Percentiles rank a stretch among this genome's conserved stretches.
These are phyloP conservation scores for Drosophila rellima DNA, from an alignment of 2,888 invertebrate species.

Conservation along the genomic window DNA sequence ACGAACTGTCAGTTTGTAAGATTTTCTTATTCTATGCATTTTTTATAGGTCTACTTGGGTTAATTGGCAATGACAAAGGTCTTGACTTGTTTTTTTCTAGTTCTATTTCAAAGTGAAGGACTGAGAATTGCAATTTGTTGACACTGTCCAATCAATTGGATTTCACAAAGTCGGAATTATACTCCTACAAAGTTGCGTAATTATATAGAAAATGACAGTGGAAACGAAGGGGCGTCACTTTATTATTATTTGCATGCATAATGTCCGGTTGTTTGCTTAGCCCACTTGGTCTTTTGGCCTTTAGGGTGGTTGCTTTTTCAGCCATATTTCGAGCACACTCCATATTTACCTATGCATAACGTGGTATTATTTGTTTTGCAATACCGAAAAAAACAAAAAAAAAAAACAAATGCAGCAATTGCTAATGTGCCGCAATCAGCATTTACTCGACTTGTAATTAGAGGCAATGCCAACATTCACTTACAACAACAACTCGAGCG, in stretches of 20 bases:
- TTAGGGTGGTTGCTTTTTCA: slow-evolving; percentile 27
- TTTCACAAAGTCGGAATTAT: slow-evolving; percentile 8
- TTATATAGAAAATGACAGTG: slow-evolving; percentile 50
- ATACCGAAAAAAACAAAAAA: slow-evolving; percentile 3
- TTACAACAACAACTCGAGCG: slow-evolving; percentile 4
- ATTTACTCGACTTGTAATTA: slow-evolving; percentile 47
- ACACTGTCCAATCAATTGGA: slow-evolving; percentile 38
- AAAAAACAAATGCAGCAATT: slow-evolving; percentile 35
- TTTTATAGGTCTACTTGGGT: slow-evolving; percentile 34
- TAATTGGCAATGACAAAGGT: slow-evolving; percentile 79
- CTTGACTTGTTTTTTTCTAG: slow-evolving; percentile 48
- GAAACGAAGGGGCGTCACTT: slow-evolving; percentile 38
- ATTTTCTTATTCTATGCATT: slow-evolving; percentile 14
- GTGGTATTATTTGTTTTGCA: slow-evolving; percentile 57
- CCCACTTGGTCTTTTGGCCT: slow-evolving; percentile 4
- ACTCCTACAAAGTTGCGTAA: slow-evolving; percentile 28
- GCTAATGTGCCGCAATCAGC: slow-evolving; percentile 67
- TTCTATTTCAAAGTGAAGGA: background rate
- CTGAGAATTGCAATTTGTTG: slow-evolving; percentile 49
- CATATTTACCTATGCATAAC: slow-evolving; percentile 41
- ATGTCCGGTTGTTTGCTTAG: slow-evolving; percentile 35
- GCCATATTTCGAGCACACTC: slow-evolving; percentile 28
- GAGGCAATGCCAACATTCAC: slow-evolving; percentile 19
- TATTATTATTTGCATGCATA: slow-evolving; percentile 50
- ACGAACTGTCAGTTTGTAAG: slow-evolving; percentile 56